A percentile compares a stretch with the other conserved stretches of the same genome.
phyloP scores from a whole-genome alignment of 2,113 vertebrate genomes.

The Semicossyphus pulcher region DNA sequence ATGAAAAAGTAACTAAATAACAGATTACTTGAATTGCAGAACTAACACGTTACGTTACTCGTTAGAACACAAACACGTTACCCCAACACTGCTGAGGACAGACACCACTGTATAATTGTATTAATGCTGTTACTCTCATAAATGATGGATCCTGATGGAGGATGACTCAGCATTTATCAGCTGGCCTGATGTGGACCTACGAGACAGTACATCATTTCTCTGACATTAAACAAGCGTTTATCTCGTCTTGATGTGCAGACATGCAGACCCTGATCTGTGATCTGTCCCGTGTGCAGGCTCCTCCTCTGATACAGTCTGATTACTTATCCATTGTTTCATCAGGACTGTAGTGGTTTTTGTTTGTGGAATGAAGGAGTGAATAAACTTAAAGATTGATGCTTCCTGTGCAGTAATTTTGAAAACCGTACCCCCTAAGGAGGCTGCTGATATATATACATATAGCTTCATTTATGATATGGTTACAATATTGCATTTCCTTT shows the following conservation, averaged over 20 bases:
- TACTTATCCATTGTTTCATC: conserved; percentile 5
- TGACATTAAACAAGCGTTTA: conserved; percentile 17
- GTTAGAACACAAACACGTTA: too few relatives aligned
- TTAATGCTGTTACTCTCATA: too few relatives aligned
- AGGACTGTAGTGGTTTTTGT: not conserved
- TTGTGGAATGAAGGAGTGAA: not conserved
- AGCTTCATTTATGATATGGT: too few relatives aligned
- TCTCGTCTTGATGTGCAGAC: not conserved
- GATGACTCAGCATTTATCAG: conserved; percentile 10
- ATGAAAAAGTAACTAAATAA: too few relatives aligned
- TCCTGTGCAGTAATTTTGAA: not conserved
- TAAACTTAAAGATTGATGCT: not conserved
- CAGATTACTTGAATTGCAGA: too few relatives aligned
- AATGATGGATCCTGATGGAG: conserved; percentile 4
- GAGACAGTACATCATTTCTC: conserved; percentile 1
- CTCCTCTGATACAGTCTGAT: conserved; percentile 3
- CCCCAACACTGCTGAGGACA: too few relatives aligned
- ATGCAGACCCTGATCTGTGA: not conserved
- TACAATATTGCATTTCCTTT: too few relatives aligned
- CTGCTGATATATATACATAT: too few relatives aligned
- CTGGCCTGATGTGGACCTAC: conserved; percentile 13
- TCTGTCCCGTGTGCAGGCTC: not conserved
- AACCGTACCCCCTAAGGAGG: too few relatives aligned
- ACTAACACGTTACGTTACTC: too few relatives aligned
- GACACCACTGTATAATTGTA: too few relatives aligned